These are phyloP conservation scores for Parthenolecanium corni DNA, from an alignment of 2,888 invertebrate species.

Conservation along the genomic window DNA sequence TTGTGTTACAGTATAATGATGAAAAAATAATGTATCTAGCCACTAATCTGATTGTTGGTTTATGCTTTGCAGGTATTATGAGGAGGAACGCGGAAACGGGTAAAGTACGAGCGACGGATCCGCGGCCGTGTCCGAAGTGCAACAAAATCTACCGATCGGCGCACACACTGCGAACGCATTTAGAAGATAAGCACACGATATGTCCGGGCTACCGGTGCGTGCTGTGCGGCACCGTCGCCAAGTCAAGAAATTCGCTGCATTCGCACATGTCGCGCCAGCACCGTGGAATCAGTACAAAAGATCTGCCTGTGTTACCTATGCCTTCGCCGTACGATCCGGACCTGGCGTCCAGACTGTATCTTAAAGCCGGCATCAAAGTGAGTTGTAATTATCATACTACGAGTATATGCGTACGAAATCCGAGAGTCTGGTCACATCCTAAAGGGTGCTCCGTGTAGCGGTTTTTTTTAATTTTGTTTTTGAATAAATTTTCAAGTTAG, in stretches of 20 bases:
- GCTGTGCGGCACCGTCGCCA: slow-evolving; percentile 82
- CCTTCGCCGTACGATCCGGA: slow-evolving; percentile 85
- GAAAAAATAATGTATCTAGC: not conserved
- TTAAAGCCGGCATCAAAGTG: slow-evolving; percentile 79
- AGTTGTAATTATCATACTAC: slow-evolving; percentile 37
- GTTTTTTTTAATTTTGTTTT: too few species aligned
- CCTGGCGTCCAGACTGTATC: slow-evolving; percentile 63
- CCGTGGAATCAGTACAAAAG: slow-evolving; percentile 84
- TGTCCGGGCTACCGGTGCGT: slow-evolving; percentile 87
- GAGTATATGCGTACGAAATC: too few species aligned
- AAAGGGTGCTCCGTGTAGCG: too few species aligned
- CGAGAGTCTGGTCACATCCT: too few species aligned
- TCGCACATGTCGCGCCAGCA: slow-evolving; percentile 91
- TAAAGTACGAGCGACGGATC: slow-evolving; percentile 81
- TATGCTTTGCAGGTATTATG: slow-evolving; percentile 9
- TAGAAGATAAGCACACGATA: slow-evolving; percentile 86
- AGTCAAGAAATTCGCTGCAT: slow-evolving; percentile 80
- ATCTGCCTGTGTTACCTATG: slow-evolving; percentile 83
- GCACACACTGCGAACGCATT: slow-evolving; percentile 78
- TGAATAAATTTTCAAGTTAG: too few species aligned
- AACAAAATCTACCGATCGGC: slow-evolving; percentile 86
- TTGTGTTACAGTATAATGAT: too few species aligned
- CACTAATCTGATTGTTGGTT: not conserved
- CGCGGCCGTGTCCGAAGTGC: slow-evolving; percentile 82
- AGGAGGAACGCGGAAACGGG: slow-evolving; percentile 65